Evolutionary conservation across 2,888 invertebrate genomes (phyloP), one percentile per base, ranked within the genome.

Genomic region (Ferrisia virgata): DNA sequence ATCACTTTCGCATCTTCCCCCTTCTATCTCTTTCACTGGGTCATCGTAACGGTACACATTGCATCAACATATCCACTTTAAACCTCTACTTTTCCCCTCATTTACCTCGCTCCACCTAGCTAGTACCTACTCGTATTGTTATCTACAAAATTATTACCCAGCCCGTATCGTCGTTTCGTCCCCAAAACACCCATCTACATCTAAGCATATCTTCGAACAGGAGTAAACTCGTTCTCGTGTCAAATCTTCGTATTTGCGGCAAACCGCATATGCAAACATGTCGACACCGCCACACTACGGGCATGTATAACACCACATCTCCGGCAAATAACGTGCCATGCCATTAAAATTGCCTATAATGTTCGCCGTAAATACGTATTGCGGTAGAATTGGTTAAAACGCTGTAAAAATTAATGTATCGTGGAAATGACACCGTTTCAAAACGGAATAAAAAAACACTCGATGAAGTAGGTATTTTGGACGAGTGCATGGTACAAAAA

Each of bases 331-430:
- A 40, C n/a, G 58, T 28, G 58, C 28, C n/a, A 25, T 28, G 58
- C 28, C 28, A 64, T 64, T 64, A 64, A 53, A 25, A 25, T 58
- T 64, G 58, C 58, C 28, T 64, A 43, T 43, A 15, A 15, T 13
- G 58, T 64, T 64, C 3, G 58, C 58, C 58, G 58, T 64, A 64
- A 64, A 64, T 64, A 64, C 58, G 11, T 39, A 39, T 8, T 25
- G 58, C 22, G 9, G 28, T 28, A 11, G 58, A 64, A 64, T 28
- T 64, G 58, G 58, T 64, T 64, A 64, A 64, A 64, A 64, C 58
- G 58, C 58, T 25, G 58, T 64, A 64, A 64, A 64, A 64, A 64
- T 64, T 64, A 64, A 64, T 64, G 58, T 64, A 25, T 64, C 58
- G 58, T 64, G 58, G 25, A 28, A 28, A 28, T 11, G 22, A 25